phyloP scores from a whole-genome alignment of 2,797 vertebrate species.

The Dicrostonyx torquatus region DNA sequence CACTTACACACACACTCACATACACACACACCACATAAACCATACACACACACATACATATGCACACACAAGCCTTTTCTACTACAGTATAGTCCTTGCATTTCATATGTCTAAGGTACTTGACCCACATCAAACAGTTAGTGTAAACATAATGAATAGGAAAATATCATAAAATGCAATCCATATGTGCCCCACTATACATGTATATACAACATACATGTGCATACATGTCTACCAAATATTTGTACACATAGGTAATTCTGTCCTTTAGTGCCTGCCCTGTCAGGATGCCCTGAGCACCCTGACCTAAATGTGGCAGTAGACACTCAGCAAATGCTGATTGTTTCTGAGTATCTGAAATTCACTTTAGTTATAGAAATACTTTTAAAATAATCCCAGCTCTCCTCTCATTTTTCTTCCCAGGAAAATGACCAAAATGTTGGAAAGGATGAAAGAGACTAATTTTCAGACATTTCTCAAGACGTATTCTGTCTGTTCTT shows the following conservation, averaged over 20 bases:
- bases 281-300: not conserved
- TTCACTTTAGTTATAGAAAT: slow-evolving; percentile 26
- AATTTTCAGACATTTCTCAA: slow-evolving; percentile 57
- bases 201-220: not conserved
- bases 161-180: not conserved
- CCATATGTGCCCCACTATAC: not conserved
- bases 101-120: slow-evolving; percentile 2
- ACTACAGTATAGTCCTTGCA: not conserved
- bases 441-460: slow-evolving; percentile 25
- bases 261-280: not conserved
- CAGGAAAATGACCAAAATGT: slow-evolving; percentile 43
- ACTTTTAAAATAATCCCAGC: slow-evolving; percentile 1
- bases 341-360: not conserved
- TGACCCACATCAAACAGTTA: not conserved
- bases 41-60: not conserved
- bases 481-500: slow-evolving; percentile 52
- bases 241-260: not conserved
- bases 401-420: slow-evolving; percentile 12
- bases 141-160: slow-evolving; percentile 1
- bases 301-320: not conserved
- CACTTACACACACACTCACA: not conserved
- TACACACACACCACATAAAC: not conserved
- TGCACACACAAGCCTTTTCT: not conserved
- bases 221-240: no score
- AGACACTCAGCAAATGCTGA: slow-evolving; percentile 36